Evolutionary conservation across 2,113 vertebrate genomes (phyloP).

Genomic region (Crotalus horridus): DNA sequence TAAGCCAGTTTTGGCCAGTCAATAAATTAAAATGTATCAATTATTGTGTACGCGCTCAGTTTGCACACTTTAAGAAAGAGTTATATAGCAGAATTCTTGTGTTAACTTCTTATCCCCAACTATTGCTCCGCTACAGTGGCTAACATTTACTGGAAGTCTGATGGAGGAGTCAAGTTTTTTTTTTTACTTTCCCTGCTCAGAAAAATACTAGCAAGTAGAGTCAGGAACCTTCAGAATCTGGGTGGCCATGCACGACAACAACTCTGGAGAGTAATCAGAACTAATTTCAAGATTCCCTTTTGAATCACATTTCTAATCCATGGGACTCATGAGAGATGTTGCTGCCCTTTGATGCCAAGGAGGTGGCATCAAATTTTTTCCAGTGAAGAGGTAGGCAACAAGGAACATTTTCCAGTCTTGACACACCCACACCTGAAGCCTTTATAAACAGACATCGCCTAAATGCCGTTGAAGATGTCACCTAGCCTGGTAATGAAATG

Average conservation of each 20-base stretch:
- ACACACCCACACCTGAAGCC: too few relatives aligned
- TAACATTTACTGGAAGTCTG: not conserved
- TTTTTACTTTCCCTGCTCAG: not conserved
- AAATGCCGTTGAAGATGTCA: too few relatives aligned
- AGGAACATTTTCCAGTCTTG: not conserved
- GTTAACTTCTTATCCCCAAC: not conserved
- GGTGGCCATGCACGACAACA: not conserved
- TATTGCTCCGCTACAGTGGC: not conserved
- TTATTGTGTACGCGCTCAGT: not conserved
- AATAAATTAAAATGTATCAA: not conserved
- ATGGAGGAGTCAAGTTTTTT: not conserved
- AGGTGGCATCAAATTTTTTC: not conserved
- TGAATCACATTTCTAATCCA: not conserved
- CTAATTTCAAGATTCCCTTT: not conserved
- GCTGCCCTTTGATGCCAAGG: not conserved
- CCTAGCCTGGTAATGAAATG: too few relatives aligned
- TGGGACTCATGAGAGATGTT: not conserved
- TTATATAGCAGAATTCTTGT: not conserved
- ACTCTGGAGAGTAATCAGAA: not conserved
- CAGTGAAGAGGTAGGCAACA: not conserved
- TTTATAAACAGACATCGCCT: too few relatives aligned
- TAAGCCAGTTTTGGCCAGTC: not conserved
- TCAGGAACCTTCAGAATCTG: not conserved
- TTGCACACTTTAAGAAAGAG: not conserved
- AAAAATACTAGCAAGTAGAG: not conserved